Evolutionary conservation across 2,888 invertebrate species (phyloP).

Genomic region (Plagodis dolabraria): DNA sequence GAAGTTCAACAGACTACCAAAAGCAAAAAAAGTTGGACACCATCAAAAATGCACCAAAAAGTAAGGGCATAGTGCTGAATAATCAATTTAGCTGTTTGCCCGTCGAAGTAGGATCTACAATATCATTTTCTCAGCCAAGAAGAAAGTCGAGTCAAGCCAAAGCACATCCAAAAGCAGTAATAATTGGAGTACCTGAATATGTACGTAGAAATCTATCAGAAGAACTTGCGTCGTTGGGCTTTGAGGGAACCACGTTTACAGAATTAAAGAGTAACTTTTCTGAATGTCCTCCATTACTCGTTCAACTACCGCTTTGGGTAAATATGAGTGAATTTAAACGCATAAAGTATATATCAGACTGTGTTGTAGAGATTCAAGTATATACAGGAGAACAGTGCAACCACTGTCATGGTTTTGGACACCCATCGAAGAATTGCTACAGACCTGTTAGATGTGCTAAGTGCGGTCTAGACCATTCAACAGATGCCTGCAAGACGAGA

Average conservation of each 20-base stretch:
- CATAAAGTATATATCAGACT: background rate
- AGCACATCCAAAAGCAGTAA: conserved; percentile 1
- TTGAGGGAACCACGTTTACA: conserved; percentile 2
- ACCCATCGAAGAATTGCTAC: conserved; percentile 1
- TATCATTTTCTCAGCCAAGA: background rate
- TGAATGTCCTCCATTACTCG: conserved; percentile 3
- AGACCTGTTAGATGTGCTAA: conserved; percentile 3
- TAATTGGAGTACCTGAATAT: conserved; percentile 5
- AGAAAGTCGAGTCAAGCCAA: background rate
- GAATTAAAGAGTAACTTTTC: background rate
- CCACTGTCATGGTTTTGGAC: conserved; percentile 3
- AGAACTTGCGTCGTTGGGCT: conserved; percentile 8
- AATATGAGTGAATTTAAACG: conserved; percentile 6
- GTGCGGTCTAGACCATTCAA: conserved; percentile 1
- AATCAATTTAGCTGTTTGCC: conserved; percentile 1
- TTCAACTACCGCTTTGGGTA: background rate
- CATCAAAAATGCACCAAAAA: background rate
- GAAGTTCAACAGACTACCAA: background rate
- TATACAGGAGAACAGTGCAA: conserved; percentile 7
- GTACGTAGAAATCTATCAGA: background rate
- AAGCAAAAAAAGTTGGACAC: background rate
- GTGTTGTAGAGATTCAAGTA: conserved; percentile 6
- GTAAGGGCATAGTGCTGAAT: background rate
- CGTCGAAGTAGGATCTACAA: background rate
- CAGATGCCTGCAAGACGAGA: conserved; percentile 1